phyloP scores from a whole-genome alignment of 2,113 vertebrate species.

The Erythrolamprus reginae region DNA sequence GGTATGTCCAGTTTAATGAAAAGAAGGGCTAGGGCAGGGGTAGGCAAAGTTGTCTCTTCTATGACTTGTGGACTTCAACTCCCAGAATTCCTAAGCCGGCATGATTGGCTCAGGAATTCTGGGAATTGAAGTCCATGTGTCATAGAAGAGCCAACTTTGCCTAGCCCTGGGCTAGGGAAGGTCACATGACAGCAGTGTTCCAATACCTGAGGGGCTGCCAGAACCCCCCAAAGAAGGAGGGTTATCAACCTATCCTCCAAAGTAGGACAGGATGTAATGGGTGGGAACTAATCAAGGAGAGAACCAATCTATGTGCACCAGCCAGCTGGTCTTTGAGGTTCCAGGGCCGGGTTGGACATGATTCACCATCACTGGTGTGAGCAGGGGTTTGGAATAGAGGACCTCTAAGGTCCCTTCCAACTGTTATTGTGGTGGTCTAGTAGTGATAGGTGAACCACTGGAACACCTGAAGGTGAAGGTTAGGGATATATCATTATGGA shows the following conservation, averaged over 20 bases:
- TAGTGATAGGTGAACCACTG: not conserved
- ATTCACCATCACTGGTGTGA: not conserved
- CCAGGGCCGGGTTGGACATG: too few species aligned
- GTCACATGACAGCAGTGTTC: too few species aligned
- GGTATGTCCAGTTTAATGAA: not conserved
- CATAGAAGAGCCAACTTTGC: too few species aligned
- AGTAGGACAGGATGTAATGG: not conserved
- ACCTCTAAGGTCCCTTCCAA: not conserved
- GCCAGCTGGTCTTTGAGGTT: too few species aligned
- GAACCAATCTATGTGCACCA: not conserved
- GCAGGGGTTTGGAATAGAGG: not conserved
- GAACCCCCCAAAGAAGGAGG: not conserved
- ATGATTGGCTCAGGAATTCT: too few species aligned
- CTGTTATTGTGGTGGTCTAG: not conserved
- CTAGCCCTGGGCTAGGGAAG: too few species aligned
- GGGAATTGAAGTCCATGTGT: too few species aligned
- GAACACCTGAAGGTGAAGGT: not conserved
- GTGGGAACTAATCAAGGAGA: not conserved
- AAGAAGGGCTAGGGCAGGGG: not conserved
- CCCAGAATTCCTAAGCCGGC: too few species aligned
- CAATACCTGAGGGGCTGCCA: not conserved
- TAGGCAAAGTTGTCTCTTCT: too few species aligned
- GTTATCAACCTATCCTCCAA: not conserved
- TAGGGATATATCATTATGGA: not conserved
- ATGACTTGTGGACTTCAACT: too few species aligned